These are phyloP conservation scores for Mactromeris polynyma DNA, from an alignment of 2,888 invertebrate species.

Conservation along the genomic window DNA sequence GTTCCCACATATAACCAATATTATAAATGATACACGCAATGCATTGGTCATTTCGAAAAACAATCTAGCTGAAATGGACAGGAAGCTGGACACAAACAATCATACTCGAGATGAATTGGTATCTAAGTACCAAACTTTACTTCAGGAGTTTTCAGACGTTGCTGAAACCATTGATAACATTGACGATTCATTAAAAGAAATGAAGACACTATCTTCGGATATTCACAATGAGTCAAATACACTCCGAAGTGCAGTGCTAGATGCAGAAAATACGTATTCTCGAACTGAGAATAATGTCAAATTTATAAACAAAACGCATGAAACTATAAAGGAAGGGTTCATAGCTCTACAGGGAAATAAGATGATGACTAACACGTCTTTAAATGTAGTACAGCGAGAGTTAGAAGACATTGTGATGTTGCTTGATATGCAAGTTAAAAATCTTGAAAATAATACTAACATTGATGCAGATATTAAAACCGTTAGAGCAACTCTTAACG, in stretches of 20 bases:
- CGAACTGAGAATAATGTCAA: conserved; percentile 45
- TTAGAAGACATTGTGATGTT: not conserved
- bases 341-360: not conserved
- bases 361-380: not conserved
- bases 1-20: conserved; percentile 52
- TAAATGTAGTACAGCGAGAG: not conserved
- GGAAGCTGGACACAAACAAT: not conserved
- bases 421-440: not conserved
- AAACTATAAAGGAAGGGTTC: conserved; percentile 18
- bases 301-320: conserved; percentile 41
- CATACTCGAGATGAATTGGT: conserved; percentile 22
- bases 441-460: conserved; percentile 4
- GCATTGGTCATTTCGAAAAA: conserved; percentile 21
- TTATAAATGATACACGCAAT: conserved; percentile 32
- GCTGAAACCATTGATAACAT: not conserved
- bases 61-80: conserved; percentile 11
- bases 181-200: not conserved
- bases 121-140: not conserved
- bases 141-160: not conserved
- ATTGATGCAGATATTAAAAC: conserved; percentile 9
- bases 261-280: conserved; percentile 1
- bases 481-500: not conserved
- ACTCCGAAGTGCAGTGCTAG: not conserved
- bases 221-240: not conserved
- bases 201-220: conserved; percentile 17